A percentile compares a stretch with the other conserved stretches of the same genome.
These are phyloP conservation scores for Stegostoma tigrinum DNA, from an alignment of 2,113 vertebrate genomes.

Conservation along the genomic window DNA sequence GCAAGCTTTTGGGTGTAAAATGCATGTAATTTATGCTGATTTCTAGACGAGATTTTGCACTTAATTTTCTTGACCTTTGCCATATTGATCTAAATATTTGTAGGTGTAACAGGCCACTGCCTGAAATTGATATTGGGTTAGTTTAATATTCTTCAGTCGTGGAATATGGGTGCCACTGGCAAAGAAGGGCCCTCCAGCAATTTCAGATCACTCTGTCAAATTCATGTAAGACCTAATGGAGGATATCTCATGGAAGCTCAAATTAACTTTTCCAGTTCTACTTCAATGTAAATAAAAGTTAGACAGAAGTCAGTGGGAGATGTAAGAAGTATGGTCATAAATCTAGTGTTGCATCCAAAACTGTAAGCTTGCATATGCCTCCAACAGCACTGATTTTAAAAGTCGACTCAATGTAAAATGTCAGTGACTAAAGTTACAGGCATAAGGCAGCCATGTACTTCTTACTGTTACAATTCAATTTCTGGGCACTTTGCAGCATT, in stretches of 20 bases:
- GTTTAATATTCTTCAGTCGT: neutral
- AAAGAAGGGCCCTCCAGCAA: neutral
- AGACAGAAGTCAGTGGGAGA: too few relatives aligned
- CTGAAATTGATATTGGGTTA: neutral
- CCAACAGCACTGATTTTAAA: neutral
- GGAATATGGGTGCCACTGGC: neutral
- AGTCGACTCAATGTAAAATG: neutral
- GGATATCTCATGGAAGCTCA: neutral
- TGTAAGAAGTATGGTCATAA: too few relatives aligned
- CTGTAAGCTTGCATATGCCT: neutral
- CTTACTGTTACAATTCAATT: neutral
- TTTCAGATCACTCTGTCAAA: constrained; percentile 5
- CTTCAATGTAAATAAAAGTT: neutral
- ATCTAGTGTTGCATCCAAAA: neutral
- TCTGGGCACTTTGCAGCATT: neutral
- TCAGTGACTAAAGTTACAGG: neutral
- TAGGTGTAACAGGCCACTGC: neutral
- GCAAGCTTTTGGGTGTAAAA: neutral
- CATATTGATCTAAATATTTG: neutral
- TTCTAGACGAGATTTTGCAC: neutral
- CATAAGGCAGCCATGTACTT: neutral
- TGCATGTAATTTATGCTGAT: neutral
- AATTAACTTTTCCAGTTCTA: neutral
- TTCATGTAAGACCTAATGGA: neutral
- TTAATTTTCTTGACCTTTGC: neutral